Conservation (phyloP, 1,140 invertebrate genomes). For the Aphaenogaster rudis region DNA sequence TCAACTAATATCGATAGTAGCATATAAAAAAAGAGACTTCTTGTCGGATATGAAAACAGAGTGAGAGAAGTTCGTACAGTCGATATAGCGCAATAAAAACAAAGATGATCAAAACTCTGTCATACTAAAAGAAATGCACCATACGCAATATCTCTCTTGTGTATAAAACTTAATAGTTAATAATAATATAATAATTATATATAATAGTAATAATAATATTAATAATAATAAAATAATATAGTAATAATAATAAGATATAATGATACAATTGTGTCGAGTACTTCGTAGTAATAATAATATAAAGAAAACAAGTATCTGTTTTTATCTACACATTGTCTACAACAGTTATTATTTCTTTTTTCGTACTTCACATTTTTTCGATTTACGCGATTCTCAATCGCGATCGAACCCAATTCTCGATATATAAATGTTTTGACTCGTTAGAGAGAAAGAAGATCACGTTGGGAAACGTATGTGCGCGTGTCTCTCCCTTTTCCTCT, state of each 20-base stretch:
- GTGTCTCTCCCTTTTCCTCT: conserved; percentile 8
- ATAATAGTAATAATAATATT: conserved; percentile 75
- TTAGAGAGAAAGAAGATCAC: conserved; percentile 44
- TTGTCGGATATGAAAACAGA: conserved; percentile 71
- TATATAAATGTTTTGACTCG: conserved; percentile 27
- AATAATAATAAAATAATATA: conserved; percentile 65
- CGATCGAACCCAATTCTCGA: conserved; percentile 22
- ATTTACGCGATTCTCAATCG: conserved; percentile 42
- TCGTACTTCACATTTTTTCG: conserved; percentile 26
- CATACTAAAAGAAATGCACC: conserved; percentile 66
- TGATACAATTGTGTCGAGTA: conserved; percentile 70
- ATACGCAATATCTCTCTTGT: conserved; percentile 74
- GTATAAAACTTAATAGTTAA: conserved; percentile 72
- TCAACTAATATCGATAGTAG: conserved; percentile 67
- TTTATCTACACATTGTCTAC: conserved; percentile 77
- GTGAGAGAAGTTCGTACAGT: conserved; percentile 55
- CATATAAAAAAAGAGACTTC: conserved; percentile 45
- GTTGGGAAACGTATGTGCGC: conserved; percentile 19
- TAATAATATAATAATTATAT: conserved; percentile 66
- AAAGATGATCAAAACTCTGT: conserved; percentile 70
- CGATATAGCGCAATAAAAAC: conserved; percentile 46
- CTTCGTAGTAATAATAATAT: conserved; percentile 71
- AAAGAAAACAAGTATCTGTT: conserved; percentile 77
- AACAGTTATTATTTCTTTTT: conserved; percentile 61
- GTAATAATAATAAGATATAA: conserved; percentile 70